Conservation (phyloP, 2,888 invertebrate genomes). For the Trileptium ribeirensis region DNA sequence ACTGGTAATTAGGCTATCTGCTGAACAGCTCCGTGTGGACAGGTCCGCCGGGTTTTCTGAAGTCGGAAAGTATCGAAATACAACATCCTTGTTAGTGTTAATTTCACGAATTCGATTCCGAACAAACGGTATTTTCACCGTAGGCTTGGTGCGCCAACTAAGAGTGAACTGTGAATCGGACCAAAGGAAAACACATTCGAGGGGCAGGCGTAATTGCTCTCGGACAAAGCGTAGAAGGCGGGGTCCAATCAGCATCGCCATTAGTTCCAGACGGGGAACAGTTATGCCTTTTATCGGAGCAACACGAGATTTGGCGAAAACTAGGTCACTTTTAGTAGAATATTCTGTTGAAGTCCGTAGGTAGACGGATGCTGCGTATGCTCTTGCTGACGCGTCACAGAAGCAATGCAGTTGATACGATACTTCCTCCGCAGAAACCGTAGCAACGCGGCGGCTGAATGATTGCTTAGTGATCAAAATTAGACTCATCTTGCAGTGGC, state of each 20-base stretch:
- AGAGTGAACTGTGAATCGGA: background rate
- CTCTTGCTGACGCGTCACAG: conserved; percentile 3
- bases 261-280: conserved; percentile 21
- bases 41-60: conserved; percentile 43
- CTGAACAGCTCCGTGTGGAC: background rate
- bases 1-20: background rate
- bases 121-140: background rate
- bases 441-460: background rate
- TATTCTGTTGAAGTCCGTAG: background rate
- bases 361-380: background rate
- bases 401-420: background rate
- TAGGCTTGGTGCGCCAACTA: background rate
- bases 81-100: background rate
- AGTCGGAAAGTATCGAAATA: conserved; percentile 5
- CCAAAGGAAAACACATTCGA: background rate
- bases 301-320: background rate
- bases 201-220: background rate
- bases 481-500: background rate
- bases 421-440: background rate
- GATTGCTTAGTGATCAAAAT: background rate
- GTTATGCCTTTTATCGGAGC: background rate
- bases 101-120: background rate
- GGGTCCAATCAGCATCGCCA: background rate
- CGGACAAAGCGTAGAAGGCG: background rate
- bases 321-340: background rate